Conservation (phyloP, 92 coral and sea anemone species). For the Parazoanthus swiftii region DNA sequence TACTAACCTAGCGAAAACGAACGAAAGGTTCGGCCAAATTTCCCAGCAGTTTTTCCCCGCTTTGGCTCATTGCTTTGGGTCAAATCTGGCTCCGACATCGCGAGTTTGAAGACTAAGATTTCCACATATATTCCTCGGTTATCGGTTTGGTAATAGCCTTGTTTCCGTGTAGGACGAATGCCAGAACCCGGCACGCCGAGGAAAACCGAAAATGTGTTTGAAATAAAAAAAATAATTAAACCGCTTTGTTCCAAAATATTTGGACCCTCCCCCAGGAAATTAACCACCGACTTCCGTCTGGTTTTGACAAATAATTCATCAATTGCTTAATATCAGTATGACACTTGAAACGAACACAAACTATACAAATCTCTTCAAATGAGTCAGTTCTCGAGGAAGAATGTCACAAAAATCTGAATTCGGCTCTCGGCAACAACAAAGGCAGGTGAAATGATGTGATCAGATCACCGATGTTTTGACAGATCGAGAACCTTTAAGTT, state of each 20-base stretch:
- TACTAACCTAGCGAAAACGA: slow-evolving; percentile 20
- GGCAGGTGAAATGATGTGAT: neutral
- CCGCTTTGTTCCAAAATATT: slow-evolving; percentile 41
- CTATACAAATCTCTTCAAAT: neutral
- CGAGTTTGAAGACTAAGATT: neutral
- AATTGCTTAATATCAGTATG: neutral
- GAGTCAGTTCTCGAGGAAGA: neutral
- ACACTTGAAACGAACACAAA: neutral
- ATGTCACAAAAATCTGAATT: neutral
- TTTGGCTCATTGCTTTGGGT: neutral
- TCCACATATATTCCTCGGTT: neutral
- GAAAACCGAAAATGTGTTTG: slow-evolving; percentile 14
- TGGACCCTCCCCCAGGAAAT: slow-evolving; percentile 20
- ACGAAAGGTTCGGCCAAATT: slow-evolving; percentile 32
- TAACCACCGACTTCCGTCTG: slow-evolving; percentile 19
- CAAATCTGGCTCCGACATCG: slow-evolving; percentile 38
- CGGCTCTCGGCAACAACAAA: neutral
- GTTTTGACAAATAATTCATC: slow-evolving; percentile 31
- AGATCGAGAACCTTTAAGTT: neutral
- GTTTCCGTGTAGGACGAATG: neutral
- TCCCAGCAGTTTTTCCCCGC: slow-evolving; percentile 15
- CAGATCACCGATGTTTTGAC: slow-evolving; percentile 14
- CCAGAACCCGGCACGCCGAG: neutral
- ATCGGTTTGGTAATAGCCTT: neutral
- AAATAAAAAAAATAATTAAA: slow-evolving; percentile 5